These are phyloP conservation scores for Gavialis gangeticus DNA, from an alignment of 2,113 vertebrate genomes.

Conservation along the genomic window DNA sequence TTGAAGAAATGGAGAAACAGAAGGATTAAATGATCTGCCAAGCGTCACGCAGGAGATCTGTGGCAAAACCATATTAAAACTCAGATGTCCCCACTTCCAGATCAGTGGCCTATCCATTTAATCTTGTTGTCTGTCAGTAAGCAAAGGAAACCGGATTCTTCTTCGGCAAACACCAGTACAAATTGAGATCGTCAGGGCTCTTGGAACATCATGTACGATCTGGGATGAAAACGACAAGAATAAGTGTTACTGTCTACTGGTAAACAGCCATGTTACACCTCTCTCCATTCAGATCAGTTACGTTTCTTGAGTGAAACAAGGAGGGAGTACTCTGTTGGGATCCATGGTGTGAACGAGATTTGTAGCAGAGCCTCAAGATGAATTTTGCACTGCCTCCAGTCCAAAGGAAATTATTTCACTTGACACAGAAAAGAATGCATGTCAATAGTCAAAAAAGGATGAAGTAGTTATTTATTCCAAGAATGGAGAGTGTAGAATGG, in stretches of 20 bases:
- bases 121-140: neutral
- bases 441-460: neutral
- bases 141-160: neutral
- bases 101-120: neutral
- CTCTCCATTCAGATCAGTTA: neutral
- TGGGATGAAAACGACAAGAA: no score
- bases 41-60: neutral
- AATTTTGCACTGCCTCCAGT: slow-evolving; percentile 6
- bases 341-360: neutral
- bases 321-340: neutral
- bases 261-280: neutral
- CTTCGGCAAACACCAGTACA: neutral
- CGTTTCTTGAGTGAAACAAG: slow-evolving; percentile 25
- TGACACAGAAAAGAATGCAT: neutral
- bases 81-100: neutral
- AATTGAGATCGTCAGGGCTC: neutral
- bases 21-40: neutral
- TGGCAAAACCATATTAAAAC: neutral
- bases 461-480: slow-evolving; percentile 31
- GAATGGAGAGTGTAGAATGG: neutral
- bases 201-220: no score
- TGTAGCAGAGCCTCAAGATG: neutral
- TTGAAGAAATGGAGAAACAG: neutral
- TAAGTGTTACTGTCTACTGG: neutral
- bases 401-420: neutral